These are phyloP conservation scores for Echinarachnius parma DNA, from an alignment of 53 echinoderm and acorn worm genomes.

Conservation along the genomic window DNA sequence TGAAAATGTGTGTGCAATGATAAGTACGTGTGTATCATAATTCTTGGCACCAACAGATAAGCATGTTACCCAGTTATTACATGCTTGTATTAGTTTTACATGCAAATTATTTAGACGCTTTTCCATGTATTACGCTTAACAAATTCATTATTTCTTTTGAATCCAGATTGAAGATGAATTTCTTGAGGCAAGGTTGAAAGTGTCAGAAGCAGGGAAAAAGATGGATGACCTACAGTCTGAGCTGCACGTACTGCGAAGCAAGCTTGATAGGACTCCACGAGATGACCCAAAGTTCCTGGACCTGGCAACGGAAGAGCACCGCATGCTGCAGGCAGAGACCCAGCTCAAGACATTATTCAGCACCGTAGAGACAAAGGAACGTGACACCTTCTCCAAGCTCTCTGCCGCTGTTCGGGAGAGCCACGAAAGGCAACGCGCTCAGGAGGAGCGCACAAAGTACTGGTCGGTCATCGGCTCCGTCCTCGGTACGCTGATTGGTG, in stretches of 20 bases:
- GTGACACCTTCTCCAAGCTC: constrained; percentile 64
- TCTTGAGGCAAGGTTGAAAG: constrained; percentile 59
- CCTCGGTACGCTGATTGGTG: constrained; percentile 70
- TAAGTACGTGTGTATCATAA: too few relatives aligned
- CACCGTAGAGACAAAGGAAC: constrained; percentile 52
- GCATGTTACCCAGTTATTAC: too few relatives aligned
- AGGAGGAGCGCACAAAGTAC: constrained; percentile 90
- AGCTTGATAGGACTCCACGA: constrained; percentile 82
- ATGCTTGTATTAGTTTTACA: too few relatives aligned
- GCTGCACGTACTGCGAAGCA: constrained; percentile 66
- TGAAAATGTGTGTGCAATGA: too few relatives aligned
- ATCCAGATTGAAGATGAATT: constrained; percentile 73
- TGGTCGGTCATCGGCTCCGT: constrained; percentile 84
- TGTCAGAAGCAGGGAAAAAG: constrained; percentile 62
- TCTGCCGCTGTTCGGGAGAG: constrained; percentile 79
- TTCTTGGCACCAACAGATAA: too few relatives aligned
- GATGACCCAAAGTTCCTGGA: constrained; percentile 92
- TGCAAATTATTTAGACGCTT: too few relatives aligned
- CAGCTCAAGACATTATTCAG: constrained; percentile 56
- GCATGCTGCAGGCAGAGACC: constrained; percentile 69
- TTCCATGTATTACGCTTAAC: too few relatives aligned
- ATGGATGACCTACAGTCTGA: constrained; percentile 70
- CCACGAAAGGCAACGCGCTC: constrained; percentile 79
- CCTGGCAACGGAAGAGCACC: constrained; percentile 91
- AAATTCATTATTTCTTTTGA: too few relatives aligned